These are phyloP conservation scores for Mesochorus sp. DNA, from an alignment of 2,888 invertebrate genomes.

Conservation along the genomic window DNA sequence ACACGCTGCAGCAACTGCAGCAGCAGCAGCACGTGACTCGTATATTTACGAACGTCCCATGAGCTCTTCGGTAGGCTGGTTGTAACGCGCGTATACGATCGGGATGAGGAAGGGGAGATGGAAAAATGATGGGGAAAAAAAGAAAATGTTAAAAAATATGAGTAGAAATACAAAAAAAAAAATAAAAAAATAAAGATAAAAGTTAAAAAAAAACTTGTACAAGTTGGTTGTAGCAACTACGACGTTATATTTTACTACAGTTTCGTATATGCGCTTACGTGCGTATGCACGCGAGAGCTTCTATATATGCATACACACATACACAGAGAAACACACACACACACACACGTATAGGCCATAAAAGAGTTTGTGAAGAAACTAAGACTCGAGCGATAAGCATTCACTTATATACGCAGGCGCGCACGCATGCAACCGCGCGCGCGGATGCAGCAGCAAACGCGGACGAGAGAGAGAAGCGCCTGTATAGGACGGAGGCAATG, in stretches of 20 bases:
- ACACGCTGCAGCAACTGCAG: constrained; percentile 52
- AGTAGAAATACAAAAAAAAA: not conserved
- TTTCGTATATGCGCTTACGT: too few relatives aligned
- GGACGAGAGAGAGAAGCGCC: constrained; percentile 58
- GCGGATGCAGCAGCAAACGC: constrained; percentile 39
- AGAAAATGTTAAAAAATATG: constrained; percentile 35
- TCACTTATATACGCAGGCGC: constrained; percentile 55
- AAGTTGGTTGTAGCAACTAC: constrained; percentile 50
- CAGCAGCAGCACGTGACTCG: constrained; percentile 78
- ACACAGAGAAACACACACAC: constrained; percentile 9
- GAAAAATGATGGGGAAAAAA: constrained; percentile 45
- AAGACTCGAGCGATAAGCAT: constrained; percentile 49
- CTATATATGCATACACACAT: constrained; percentile 2
- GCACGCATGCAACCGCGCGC: constrained; percentile 46
- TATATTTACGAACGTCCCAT: constrained; percentile 78
- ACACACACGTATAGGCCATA: not conserved
- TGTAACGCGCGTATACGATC: constrained; percentile 57
- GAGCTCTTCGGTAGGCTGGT: constrained; percentile 46
- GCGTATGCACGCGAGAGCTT: too few relatives aligned
- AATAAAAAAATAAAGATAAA: constrained; percentile 13
- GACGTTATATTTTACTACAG: constrained; percentile 31
- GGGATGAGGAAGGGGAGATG: constrained; percentile 52
- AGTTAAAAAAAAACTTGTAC: constrained; percentile 24
- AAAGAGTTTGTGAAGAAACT: constrained; percentile 42
- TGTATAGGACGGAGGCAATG: constrained; percentile 77